A percentile compares a stretch with the other conserved stretches of the same genome.
phyloP scores from a whole-genome alignment of 2,797 vertebrate genomes.

The Gymnocypris eckloni region DNA sequence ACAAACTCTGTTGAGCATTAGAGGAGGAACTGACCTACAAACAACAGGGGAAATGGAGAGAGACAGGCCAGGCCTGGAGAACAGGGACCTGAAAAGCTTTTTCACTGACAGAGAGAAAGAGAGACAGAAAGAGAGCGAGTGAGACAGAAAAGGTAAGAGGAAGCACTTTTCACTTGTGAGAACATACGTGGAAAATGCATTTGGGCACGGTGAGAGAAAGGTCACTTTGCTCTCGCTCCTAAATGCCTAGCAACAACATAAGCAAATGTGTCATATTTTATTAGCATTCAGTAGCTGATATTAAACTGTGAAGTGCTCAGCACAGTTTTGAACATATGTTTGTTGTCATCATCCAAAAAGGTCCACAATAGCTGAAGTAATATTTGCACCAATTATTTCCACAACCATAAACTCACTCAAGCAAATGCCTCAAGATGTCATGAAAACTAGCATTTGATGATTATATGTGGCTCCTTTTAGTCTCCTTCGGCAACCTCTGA shows the following conservation, averaged over 20 bases:
- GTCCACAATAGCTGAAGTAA: neutral
- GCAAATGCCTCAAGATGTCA: conserved; percentile 17
- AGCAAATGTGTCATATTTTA: conserved; percentile 10
- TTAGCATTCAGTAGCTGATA: neutral
- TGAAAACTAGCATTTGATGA: neutral
- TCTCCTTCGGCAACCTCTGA: conserved; percentile 21
- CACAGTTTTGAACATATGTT: neutral
- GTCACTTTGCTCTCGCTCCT: conserved; percentile 13
- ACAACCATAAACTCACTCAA: neutral
- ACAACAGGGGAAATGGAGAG: conserved; percentile 41
- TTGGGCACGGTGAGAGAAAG: conserved; percentile 44
- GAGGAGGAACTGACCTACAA: conserved; percentile 46
- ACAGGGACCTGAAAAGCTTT: conserved; percentile 41
- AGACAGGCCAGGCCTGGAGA: conserved; percentile 31
- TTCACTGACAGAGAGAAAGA: conserved; percentile 37
- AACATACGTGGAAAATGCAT: conserved; percentile 47
- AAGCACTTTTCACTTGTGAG: conserved; percentile 42
- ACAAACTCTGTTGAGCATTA: conserved; percentile 45
- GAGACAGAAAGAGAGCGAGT: conserved; percentile 26
- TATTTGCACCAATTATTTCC: neutral
- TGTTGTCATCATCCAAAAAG: neutral
- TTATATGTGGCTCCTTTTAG: neutral
- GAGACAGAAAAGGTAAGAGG: conserved; percentile 1
- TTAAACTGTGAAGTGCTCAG: conserved; percentile 23
- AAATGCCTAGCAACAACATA: neutral